phyloP scores from a whole-genome alignment of 2,797 vertebrate species.

The Spinus pinus region DNA sequence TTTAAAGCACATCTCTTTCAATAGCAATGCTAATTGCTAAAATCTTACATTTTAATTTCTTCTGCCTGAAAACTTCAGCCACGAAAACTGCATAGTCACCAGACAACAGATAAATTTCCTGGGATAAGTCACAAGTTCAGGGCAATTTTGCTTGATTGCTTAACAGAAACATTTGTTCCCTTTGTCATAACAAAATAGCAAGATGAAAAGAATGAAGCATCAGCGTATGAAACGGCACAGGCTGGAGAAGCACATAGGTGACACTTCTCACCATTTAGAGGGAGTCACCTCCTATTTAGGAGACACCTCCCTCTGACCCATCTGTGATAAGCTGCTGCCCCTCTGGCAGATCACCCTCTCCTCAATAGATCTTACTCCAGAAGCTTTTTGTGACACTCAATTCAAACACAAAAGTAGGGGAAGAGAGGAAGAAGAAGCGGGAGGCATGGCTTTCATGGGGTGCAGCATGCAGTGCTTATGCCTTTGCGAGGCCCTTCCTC shows the following conservation, averaged over 20 bases:
- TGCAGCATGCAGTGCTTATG: slow-evolving; percentile 80
- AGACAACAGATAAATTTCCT: slow-evolving; percentile 35
- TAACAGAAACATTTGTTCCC: slow-evolving; percentile 8
- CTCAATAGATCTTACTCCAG: neutral
- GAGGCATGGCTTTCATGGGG: slow-evolving; percentile 69
- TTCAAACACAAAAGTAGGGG: neutral
- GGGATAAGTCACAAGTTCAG: slow-evolving; percentile 42
- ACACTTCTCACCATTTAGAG: neutral
- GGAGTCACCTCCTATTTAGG: neutral
- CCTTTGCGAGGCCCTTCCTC: slow-evolving; percentile 65
- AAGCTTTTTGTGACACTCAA: neutral
- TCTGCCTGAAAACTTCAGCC: slow-evolving; percentile 38
- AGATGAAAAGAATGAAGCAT: neutral
- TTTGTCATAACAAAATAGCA: slow-evolving; percentile 6
- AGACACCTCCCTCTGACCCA: neutral
- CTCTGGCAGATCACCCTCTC: neutral
- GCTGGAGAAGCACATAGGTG: neutral
- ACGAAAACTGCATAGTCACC: slow-evolving; percentile 52
- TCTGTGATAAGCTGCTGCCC: neutral
- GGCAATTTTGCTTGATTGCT: slow-evolving; percentile 21
- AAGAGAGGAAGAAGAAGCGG: neutral
- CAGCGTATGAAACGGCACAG: neutral
- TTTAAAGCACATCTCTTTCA: slow-evolving; percentile 65
- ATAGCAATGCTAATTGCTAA: slow-evolving; percentile 23
- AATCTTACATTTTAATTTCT: slow-evolving; percentile 1